phyloP scores from a whole-genome alignment of 2,888 invertebrate species.

The Drosophila rubida region DNA sequence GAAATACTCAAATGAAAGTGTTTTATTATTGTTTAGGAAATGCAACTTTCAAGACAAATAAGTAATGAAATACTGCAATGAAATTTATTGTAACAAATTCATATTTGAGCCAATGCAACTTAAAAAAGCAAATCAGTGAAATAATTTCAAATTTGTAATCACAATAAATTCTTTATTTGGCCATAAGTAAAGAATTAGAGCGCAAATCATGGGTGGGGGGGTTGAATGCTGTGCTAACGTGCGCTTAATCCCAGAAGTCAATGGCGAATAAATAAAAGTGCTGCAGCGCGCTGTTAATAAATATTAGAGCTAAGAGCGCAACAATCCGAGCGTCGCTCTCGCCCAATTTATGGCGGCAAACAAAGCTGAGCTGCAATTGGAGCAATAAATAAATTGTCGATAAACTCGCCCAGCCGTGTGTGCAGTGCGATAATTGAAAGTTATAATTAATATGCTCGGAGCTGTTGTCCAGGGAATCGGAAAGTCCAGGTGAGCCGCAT shows the following conservation, averaged over 20 bases:
- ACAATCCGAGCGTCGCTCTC: not conserved
- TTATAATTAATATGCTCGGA: slow-evolving; percentile 5
- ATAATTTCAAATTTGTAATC: too few species aligned
- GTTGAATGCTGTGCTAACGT: too few species aligned
- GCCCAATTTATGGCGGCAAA: not conserved
- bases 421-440: slow-evolving; percentile 2
- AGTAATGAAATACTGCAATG: too few species aligned
- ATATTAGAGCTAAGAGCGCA: not conserved
- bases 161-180: too few species aligned
- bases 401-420: not conserved
- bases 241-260: not conserved
- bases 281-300: not conserved
- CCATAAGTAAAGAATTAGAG: too few species aligned
- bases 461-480: slow-evolving; percentile 6
- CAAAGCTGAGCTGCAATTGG: not conserved
- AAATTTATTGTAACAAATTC: too few species aligned
- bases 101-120: too few species aligned
- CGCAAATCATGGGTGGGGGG: too few species aligned
- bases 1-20: too few species aligned
- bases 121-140: too few species aligned
- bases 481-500: slow-evolving; percentile 21
- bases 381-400: slow-evolving; percentile 5
- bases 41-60: too few species aligned
- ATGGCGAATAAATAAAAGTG: not conserved
- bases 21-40: too few species aligned